phyloP scores from a whole-genome alignment of 2,888 invertebrate genomes.

The Chydorus sphaericus region DNA sequence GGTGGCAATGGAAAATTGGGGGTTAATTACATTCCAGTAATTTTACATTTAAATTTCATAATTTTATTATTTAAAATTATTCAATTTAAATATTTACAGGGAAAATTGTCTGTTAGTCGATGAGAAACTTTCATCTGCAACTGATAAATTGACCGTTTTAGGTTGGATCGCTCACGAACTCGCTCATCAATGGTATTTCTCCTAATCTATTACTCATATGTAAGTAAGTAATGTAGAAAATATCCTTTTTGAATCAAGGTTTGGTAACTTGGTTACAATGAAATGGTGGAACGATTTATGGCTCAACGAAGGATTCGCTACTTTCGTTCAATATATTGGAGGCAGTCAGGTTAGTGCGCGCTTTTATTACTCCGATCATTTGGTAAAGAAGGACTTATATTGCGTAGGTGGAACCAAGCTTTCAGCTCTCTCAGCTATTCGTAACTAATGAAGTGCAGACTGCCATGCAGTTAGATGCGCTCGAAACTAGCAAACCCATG shows the following conservation, averaged over 20 bases:
- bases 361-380: too few relatives aligned
- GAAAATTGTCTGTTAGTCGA: conserved; percentile 52
- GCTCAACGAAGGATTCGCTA: conserved; percentile 79
- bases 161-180: conserved; percentile 50
- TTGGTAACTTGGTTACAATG: conserved; percentile 76
- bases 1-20: conserved; percentile 67
- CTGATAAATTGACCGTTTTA: conserved; percentile 49
- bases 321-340: conserved; percentile 64
- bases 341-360: too few relatives aligned
- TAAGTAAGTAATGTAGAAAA: too few relatives aligned
- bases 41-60: too few relatives aligned
- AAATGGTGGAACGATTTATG: conserved; percentile 79
- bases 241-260: too few relatives aligned
- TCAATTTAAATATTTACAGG: conserved; percentile 26
- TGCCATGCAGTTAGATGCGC: background rate
- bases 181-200: conserved; percentile 58
- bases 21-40: conserved; percentile 50
- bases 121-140: conserved; percentile 44
- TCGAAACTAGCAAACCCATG: background rate
- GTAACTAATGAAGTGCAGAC: background rate
- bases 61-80: too few relatives aligned
- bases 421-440: background rate
- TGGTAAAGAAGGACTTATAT: too few relatives aligned
- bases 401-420: background rate
- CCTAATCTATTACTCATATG: too few relatives aligned